A percentile compares a stretch with the other conserved stretches of the same genome.
Evolutionary conservation across 2,888 invertebrate genomes (phyloP).

Genomic region (Standfussiana lucernea): DNA sequence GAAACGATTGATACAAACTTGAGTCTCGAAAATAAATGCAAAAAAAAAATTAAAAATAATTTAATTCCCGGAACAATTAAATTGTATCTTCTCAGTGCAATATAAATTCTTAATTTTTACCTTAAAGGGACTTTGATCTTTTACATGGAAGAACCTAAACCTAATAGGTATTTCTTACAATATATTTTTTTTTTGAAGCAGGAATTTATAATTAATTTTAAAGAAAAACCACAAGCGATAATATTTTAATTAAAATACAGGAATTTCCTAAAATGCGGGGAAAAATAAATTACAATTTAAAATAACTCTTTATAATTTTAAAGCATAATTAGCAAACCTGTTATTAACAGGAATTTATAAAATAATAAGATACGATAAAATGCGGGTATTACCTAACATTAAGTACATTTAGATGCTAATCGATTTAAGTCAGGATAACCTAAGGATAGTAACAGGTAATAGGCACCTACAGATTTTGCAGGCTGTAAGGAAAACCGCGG

Average conservation of each 20-base stretch:
- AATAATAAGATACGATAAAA: too few species aligned
- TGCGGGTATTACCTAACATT: too few species aligned
- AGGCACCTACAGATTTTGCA: not conserved
- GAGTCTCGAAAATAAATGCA: not conserved
- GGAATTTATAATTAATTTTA: not conserved
- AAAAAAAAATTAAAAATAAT: too few species aligned
- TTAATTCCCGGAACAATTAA: not conserved
- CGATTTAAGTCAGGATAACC: not conserved
- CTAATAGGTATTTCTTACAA: not conserved
- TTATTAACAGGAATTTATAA: too few species aligned
- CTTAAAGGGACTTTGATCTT: constrained; percentile 24
- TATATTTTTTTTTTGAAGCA: not conserved
- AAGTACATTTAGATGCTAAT: not conserved
- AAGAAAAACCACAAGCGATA: constrained; percentile 30
- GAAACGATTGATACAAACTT: not conserved
- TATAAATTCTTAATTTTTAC: constrained; percentile 12
- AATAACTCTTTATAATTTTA: too few species aligned
- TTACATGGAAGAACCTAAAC: constrained; percentile 5
- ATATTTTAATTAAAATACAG: not conserved
- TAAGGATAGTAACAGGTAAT: not conserved
- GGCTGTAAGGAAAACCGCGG: not conserved
- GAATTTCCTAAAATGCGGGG: not conserved
- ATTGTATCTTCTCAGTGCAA: constrained; percentile 13
- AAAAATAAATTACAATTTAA: not conserved
- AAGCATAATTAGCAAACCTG: too few species aligned